A percentile compares a stretch with the other conserved stretches of the same genome.
Evolutionary conservation across 2,113 vertebrate genomes (phyloP).

Genomic region (Dascyllus trimaculatus): DNA sequence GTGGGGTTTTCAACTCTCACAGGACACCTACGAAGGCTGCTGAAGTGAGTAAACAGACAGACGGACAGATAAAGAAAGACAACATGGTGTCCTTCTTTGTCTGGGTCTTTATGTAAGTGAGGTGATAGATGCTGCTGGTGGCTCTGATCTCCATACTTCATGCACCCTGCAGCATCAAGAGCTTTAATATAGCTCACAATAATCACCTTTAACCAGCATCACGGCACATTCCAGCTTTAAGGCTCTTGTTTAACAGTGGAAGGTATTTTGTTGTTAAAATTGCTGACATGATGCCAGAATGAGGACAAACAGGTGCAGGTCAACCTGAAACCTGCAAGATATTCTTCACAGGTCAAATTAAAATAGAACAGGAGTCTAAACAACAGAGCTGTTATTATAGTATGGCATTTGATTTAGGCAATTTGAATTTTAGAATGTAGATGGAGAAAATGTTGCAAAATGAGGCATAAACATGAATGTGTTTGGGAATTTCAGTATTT

Average conservation of each 20-base stretch:
- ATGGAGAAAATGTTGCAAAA: too few species aligned
- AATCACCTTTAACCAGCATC: background rate
- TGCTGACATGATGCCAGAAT: slow-evolving; percentile 43
- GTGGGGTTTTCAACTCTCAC: slow-evolving; percentile 93
- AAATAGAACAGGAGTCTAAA: slow-evolving; percentile 28
- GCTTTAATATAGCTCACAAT: slow-evolving; percentile 21
- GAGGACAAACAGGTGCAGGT: slow-evolving; percentile 36
- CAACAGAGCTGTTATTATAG: background rate
- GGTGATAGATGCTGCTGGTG: slow-evolving; percentile 4
- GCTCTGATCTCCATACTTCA: background rate
- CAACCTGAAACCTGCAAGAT: slow-evolving; percentile 17
- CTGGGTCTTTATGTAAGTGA: background rate
- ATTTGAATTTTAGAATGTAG: background rate
- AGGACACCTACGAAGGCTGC: slow-evolving; percentile 88
- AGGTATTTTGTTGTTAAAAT: slow-evolving; percentile 54
- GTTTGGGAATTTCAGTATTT: too few species aligned
- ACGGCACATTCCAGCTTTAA: slow-evolving; percentile 6
- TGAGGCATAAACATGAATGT: too few species aligned
- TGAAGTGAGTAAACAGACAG: slow-evolving; percentile 84
- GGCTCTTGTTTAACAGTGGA: background rate
- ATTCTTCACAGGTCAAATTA: slow-evolving; percentile 4
- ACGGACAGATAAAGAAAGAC: background rate
- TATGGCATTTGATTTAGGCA: background rate
- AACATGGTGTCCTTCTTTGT: slow-evolving; percentile 17
- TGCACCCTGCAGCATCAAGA: slow-evolving; percentile 1